A percentile compares a stretch with the other conserved stretches of the same genome.
phyloP scores from a whole-genome alignment of 1,140 invertebrate species.

The Anoplolepis gracilipes region DNA sequence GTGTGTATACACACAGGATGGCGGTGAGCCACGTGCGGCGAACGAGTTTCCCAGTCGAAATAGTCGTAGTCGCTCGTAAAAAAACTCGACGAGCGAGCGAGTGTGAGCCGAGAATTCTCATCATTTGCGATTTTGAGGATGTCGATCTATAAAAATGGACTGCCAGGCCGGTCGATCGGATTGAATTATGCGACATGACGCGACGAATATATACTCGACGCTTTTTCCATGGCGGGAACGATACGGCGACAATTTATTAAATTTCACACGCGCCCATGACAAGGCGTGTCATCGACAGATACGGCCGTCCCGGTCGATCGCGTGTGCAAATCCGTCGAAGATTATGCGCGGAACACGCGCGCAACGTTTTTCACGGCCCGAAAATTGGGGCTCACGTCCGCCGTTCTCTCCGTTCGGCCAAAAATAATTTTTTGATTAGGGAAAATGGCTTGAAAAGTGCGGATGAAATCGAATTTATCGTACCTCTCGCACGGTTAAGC shows the following conservation, averaged over 20 bases:
- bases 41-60: conserved; percentile 20
- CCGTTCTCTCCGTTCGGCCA: conserved; percentile 1
- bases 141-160: conserved; percentile 28
- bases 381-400: conserved; percentile 36
- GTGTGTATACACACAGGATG: not conserved
- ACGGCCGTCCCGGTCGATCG: conserved; percentile 22
- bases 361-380: conserved; percentile 53
- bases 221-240: conserved; percentile 42
- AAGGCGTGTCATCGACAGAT: conserved; percentile 60
- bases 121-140: not conserved
- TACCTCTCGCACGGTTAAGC: not conserved
- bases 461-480: conserved; percentile 43
- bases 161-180: conserved; percentile 14
- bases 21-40: not conserved
- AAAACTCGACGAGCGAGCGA: not conserved
- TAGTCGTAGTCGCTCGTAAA: not conserved
- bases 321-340: conserved; percentile 47
- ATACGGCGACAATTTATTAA: conserved; percentile 56
- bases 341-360: conserved; percentile 43
- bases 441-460: conserved; percentile 52
- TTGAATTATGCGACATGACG: conserved; percentile 58
- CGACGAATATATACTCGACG: conserved; percentile 52
- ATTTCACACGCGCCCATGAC: conserved; percentile 55
- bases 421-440: conserved; percentile 52
- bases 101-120: not conserved